Percentiles rank a stretch among this genome's conserved stretches.
These are phyloP conservation scores for Blastobasis adustella DNA, from an alignment of 2,888 invertebrate species.

Conservation along the genomic window DNA sequence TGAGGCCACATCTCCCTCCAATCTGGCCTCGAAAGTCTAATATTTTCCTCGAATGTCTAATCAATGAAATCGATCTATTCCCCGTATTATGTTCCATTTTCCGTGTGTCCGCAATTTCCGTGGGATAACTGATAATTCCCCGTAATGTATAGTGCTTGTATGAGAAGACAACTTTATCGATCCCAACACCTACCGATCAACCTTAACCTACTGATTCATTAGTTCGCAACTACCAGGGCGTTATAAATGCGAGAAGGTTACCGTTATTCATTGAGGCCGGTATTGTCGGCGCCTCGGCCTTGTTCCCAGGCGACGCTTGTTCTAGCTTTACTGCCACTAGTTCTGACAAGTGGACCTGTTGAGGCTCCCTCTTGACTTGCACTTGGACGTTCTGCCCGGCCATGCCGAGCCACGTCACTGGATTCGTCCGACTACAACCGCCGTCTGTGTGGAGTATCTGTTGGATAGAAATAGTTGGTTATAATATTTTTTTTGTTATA, in stretches of 20 bases:
- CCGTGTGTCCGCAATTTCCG: too few relatives aligned
- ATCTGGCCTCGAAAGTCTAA: too few relatives aligned
- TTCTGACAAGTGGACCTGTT: constrained; percentile 72
- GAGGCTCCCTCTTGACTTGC: constrained; percentile 80
- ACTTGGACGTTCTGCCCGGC: constrained; percentile 66
- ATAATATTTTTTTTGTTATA: too few relatives aligned
- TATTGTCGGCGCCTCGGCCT: constrained; percentile 61
- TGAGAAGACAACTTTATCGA: too few relatives aligned
- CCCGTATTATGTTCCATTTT: too few relatives aligned
- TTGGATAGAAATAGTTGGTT: neutral
- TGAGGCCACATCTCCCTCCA: too few relatives aligned
- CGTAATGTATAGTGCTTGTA: too few relatives aligned
- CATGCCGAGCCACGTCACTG: constrained; percentile 77
- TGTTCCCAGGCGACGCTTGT: constrained; percentile 78
- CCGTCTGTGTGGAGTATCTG: constrained; percentile 69
- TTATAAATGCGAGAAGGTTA: constrained; percentile 17
- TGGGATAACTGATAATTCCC: too few relatives aligned
- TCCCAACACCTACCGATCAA: too few relatives aligned
- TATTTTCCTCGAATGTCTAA: too few relatives aligned
- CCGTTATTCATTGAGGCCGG: constrained; percentile 65
- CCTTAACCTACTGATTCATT: neutral
- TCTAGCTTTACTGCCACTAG: constrained; percentile 79
- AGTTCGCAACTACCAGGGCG: constrained; percentile 4
- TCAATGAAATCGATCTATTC: too few relatives aligned
- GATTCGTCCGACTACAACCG: constrained; percentile 82